Percentiles rank a stretch among this genome's conserved stretches.
phyloP scores from a whole-genome alignment of 2,113 vertebrate species.

The Macquaria ambigua region DNA sequence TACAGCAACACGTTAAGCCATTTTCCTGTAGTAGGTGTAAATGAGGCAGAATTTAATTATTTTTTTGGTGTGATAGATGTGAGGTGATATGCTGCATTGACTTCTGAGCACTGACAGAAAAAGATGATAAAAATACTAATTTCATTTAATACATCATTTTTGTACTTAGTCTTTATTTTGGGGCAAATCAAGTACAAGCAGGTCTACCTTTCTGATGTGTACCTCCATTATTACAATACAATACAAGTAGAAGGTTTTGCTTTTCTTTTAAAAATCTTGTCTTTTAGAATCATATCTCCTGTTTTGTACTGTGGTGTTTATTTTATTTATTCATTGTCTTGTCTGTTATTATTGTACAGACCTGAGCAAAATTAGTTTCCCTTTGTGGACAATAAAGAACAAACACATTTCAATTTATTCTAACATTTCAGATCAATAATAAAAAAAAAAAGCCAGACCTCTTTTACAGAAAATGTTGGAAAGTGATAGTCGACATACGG shows the following conservation, averaged over 20 bases:
- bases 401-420: not conserved
- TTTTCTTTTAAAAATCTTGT: too few species aligned
- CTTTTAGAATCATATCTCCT: too few species aligned
- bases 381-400: too few species aligned
- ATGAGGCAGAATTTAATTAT: conserved; percentile 9
- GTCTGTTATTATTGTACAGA: too few species aligned
- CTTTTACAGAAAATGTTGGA: not conserved
- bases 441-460: not conserved
- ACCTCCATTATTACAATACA: not conserved
- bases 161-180: too few species aligned
- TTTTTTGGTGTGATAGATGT: not conserved
- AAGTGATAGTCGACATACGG: not conserved
- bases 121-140: conserved; percentile 17
- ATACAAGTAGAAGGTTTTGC: too few species aligned
- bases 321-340: too few species aligned
- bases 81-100: not conserved
- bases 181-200: not conserved
- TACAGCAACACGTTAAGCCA: not conserved
- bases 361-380: too few species aligned
- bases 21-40: conserved; percentile 10
- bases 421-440: not conserved
- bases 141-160: too few species aligned
- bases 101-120: conserved; percentile 13
- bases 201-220: not conserved
- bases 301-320: too few species aligned